Conservation (phyloP, 1,140 invertebrate species). For the Pygmarrhopalites habei region DNA sequence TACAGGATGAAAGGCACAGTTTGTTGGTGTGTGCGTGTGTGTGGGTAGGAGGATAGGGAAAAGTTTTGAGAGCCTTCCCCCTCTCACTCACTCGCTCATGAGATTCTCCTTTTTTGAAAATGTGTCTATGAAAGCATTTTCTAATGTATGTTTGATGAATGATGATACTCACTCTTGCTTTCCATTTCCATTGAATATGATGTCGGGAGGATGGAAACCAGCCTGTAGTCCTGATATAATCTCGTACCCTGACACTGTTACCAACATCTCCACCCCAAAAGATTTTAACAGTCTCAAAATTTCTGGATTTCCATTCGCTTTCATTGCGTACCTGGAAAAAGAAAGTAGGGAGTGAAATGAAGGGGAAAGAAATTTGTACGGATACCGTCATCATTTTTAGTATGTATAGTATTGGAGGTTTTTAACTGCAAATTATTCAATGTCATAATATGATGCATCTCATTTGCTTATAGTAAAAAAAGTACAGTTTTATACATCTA, state of each 20-base stretch:
- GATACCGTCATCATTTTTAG: no score
- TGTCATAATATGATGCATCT: no score
- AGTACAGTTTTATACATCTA: not conserved
- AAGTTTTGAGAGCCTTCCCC: no score
- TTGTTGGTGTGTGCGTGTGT: no score
- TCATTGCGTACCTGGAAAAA: constrained; percentile 42
- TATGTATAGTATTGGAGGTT: not conserved
- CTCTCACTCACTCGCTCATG: no score
- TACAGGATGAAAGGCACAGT: no score
- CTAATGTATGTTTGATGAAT: not conserved
- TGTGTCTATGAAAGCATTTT: no score
- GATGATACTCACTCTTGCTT: constrained; percentile 40
- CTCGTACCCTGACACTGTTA: constrained; percentile 45
- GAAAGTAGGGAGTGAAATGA: no score
- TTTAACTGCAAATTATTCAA: no score
- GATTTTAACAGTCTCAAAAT: constrained; percentile 42
- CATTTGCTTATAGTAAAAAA: not conserved
- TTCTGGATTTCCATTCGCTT: constrained; percentile 43
- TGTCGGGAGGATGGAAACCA: constrained; percentile 41
- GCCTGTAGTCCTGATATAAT: constrained; percentile 42
- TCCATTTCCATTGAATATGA: constrained; percentile 47
- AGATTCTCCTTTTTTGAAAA: no score
- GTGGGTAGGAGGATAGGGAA: no score
- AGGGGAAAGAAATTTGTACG: no score
- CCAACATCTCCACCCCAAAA: constrained; percentile 39